Conservation (phyloP, 2,113 vertebrate genomes). For the Bettongia penicillata region DNA sequence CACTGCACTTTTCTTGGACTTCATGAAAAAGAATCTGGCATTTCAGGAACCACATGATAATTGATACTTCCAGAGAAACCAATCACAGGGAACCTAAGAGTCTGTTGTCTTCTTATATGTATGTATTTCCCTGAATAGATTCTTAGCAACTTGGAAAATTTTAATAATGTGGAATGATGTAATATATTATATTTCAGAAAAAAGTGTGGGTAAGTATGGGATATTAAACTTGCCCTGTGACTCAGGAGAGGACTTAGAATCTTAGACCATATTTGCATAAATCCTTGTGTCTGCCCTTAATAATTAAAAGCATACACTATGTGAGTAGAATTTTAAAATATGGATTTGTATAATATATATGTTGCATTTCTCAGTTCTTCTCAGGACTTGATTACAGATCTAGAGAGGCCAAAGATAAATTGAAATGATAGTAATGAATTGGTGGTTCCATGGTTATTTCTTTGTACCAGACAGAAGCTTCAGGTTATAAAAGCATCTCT, state of each 20-base stretch:
- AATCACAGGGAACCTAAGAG: slow-evolving; percentile 42
- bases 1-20: slow-evolving; percentile 38
- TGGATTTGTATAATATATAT: neutral
- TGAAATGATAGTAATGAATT: slow-evolving; percentile 18
- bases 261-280: neutral
- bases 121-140: slow-evolving; percentile 43
- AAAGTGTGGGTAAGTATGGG: slow-evolving; percentile 14
- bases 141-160: slow-evolving; percentile 33
- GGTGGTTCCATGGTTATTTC: neutral
- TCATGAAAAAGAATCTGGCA: slow-evolving; percentile 60
- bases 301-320: neutral
- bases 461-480: slow-evolving; percentile 20
- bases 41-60: slow-evolving; percentile 47
- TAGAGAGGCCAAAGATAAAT: neutral
- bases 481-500: neutral
- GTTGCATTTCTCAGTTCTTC: neutral
- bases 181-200: slow-evolving; percentile 46
- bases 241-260: neutral
- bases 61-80: slow-evolving; percentile 11
- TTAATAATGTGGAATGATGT: slow-evolving; percentile 29
- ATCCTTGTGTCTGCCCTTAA: neutral
- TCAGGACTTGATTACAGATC: neutral
- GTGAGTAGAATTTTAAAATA: neutral
- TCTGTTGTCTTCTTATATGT: neutral
- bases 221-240: neutral